Base-by-base conservation (phyloP, 2,113 vertebrate species). In the Argyrosomus japonicus region DNA sequence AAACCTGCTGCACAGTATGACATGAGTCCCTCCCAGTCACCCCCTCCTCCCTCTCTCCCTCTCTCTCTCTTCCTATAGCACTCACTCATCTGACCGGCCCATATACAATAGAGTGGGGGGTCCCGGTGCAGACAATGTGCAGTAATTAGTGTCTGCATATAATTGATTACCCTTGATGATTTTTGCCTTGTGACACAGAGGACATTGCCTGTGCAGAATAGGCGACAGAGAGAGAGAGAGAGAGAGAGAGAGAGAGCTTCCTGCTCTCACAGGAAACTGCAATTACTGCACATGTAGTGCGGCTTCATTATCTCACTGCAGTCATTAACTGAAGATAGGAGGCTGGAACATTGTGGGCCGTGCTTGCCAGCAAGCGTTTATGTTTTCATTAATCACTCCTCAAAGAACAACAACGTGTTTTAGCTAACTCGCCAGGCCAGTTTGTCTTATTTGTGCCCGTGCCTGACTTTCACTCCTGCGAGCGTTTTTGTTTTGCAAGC, bases 141-240 rank as follows among this genome's bases (percentile, higher is more conserved):
- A 89, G 81, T 94, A 87, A 91, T 87, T 81, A 86, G 89, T 84
- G 87, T 92, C 87, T 92, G 85, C 62, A 57, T 79, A 63, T 71
- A 57, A 93, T 93, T 89, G 93, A 93, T 93, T 88, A 64, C 11
- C 83, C 73, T 53, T 88, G 83, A 83, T 77, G 75, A 75, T 71
- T 82, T 85, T 86, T 85, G 67, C 86, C 64, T 57, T 58, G 69
- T 76, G 74, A 82, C 86, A 57, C 54, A 60, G 70, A 83, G 79
- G 75, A 69, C 85, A 51, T 45, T 18, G 73, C 51, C 61, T 40
- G 17, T 53, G 77, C 75, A 69, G 64, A 51, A 32, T 17, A 47
- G 67, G 15, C 50, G 14, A 63, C 43, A 32, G 5, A 32, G 32
- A 32, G 32, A 32, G 29, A 32, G 29, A 32, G 29, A 32, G 32